These are phyloP conservation scores for Plebejus melissa DNA, from an alignment of 2,888 invertebrate species.

Conservation along the genomic window DNA sequence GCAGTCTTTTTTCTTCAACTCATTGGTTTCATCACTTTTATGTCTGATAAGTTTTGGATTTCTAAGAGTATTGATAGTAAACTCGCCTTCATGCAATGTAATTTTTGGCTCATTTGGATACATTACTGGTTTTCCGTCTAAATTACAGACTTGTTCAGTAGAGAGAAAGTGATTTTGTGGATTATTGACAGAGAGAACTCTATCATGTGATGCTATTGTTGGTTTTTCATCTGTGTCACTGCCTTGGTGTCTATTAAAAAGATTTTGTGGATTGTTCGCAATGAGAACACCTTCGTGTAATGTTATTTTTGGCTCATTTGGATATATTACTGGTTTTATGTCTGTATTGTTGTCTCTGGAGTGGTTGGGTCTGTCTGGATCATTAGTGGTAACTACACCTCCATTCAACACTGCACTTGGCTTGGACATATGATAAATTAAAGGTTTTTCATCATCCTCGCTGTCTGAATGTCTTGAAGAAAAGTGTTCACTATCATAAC, in stretches of 20 bases:
- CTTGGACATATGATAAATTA: too few relatives aligned
- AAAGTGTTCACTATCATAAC: neutral
- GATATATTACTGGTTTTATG: neutral
- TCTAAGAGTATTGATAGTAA: neutral
- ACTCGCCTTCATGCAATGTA: neutral
- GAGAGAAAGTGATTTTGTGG: neutral
- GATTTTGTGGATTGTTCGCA: neutral
- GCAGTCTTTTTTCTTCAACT: neutral
- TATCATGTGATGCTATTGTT: neutral
- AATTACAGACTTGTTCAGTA: neutral
- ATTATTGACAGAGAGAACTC: neutral
- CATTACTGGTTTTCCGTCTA: neutral
- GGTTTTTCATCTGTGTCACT: neutral
- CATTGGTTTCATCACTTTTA: neutral
- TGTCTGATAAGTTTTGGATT: neutral
- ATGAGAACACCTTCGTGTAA: neutral
- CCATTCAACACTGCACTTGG: too few relatives aligned
- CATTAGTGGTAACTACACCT: too few relatives aligned
- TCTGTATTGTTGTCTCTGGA: too few relatives aligned
- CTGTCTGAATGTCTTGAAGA: neutral
- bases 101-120: neutral
- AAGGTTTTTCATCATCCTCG: neutral
- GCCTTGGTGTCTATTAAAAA: neutral
- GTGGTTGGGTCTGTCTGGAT: too few relatives aligned
- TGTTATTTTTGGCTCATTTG: neutral